Evolutionary conservation across 2,113 vertebrate genomes (phyloP), one percentile per base, ranked within the genome.

Genomic region (Ptyas mucosa): DNA sequence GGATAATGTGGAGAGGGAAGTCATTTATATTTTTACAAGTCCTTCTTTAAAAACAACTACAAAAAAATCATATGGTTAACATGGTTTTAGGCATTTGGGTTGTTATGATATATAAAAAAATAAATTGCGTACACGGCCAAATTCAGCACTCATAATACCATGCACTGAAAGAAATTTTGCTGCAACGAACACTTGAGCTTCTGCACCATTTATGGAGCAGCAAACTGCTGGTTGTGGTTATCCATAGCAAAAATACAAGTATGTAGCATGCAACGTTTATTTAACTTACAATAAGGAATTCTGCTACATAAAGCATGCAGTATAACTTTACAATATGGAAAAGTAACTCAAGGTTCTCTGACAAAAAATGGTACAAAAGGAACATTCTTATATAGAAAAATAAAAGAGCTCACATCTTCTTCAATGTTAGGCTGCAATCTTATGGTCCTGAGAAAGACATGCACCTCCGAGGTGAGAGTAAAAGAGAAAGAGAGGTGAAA

Each of bases 101-200:
- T 93, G 46, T 24, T 64, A 87, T 93, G 81, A 23, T 54, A 90
- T 69, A 87, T 55, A 51, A 87, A 75, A 75, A 93, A 90, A 61
- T 69, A 64, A 93, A 85, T 49, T 24, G 29, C 23, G 90, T 54
- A 43, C 10, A 53, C 29, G 81, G 34, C 39, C 53, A 88, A 89
- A 57, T 64, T 89, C 26, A 90, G 88, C 52, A 20, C 52, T 81
- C 20, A 88, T 54, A 51, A 21, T 55, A 39, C 34, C 10, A 43
- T 58, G 95, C 69, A 61, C 89, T 87, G 94, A 52, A 88, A 46
- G 15, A 88, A 52, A 24, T 14, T 61, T 61, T 87, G 8, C 20
- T 52, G 34, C 75, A 49, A 64, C 1, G 21, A 39, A 46, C 23
- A 21, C 53, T 91, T 85, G 52, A 85, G 7, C 15, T 58, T 26